A percentile compares a stretch with the other conserved stretches of the same genome.
Conservation (phyloP, 1,140 invertebrate species). For the Cherax destructor region DNA sequence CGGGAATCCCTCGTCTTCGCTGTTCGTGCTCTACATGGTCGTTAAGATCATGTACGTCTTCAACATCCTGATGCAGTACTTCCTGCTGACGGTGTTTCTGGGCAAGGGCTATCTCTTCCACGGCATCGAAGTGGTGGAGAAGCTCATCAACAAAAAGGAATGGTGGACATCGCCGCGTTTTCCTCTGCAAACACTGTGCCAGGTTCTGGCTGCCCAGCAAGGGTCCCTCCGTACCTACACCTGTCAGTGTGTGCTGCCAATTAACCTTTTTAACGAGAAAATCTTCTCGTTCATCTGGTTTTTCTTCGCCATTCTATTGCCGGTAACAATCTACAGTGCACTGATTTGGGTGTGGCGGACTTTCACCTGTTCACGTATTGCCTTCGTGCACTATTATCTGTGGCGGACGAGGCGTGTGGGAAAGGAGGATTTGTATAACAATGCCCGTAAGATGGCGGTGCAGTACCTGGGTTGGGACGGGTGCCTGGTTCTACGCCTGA, state of each 20-base stretch:
- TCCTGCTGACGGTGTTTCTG: slow-evolving; percentile 76
- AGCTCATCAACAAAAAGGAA: slow-evolving; percentile 73
- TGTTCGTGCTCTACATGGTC: slow-evolving; percentile 76
- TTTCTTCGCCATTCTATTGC: slow-evolving; percentile 75
- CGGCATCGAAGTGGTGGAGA: slow-evolving; percentile 74
- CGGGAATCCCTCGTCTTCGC: slow-evolving; percentile 75
- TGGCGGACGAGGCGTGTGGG: slow-evolving; percentile 74
- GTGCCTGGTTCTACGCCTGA: slow-evolving; percentile 75
- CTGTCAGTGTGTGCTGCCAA: slow-evolving; percentile 79
- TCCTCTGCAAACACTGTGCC: slow-evolving; percentile 75
- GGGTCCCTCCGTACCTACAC: slow-evolving; percentile 75
- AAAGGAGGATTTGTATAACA: slow-evolving; percentile 74
- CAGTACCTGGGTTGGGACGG: slow-evolving; percentile 76
- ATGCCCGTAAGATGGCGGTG: slow-evolving; percentile 74
- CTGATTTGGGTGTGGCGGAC: slow-evolving; percentile 76
- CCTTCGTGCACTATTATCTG: slow-evolving; percentile 75
- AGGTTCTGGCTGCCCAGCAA: slow-evolving; percentile 75
- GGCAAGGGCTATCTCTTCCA: slow-evolving; percentile 75
- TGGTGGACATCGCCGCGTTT: slow-evolving; percentile 76
- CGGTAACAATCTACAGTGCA: slow-evolving; percentile 75
- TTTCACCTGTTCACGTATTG: slow-evolving; percentile 74
- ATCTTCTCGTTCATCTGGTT: slow-evolving; percentile 78
- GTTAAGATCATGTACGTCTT: slow-evolving; percentile 76
- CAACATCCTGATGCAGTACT: slow-evolving; percentile 77
- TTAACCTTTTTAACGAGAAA: slow-evolving; percentile 80